Evolutionary conservation across 2,888 invertebrate genomes (phyloP), one percentile per base, ranked within the genome.

Genomic region (Drosophila sordidula): DNA sequence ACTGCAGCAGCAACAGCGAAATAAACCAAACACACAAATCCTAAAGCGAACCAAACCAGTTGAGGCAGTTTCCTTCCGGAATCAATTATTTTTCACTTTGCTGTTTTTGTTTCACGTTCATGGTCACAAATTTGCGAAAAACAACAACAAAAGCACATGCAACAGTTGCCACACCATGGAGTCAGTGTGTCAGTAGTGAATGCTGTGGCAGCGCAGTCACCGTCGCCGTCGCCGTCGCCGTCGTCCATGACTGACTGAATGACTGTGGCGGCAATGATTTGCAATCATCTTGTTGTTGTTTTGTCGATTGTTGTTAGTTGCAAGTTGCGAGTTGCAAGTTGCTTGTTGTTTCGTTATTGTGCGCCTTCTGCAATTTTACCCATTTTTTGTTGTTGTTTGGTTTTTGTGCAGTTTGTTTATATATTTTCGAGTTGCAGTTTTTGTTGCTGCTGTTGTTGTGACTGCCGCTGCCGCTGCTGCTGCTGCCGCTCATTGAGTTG

Each of bases 41-140:
- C 50, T 51, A 75, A 69, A 42, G 63, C 61, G 22, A 70, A 55
- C 38, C 32, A 87, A 90, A 90, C 90, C 86, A 84, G 91, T 90
- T 87, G 78, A 79, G 87, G 89, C 84, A 90, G 90, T 91, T 91
- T 91, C 91, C 91, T 91, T 91, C 91, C 91, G 91, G 91, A 91
- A 90, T 91, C 89, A 90, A 91, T 91, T 91, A 91, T 87, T 86
- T 84, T 80, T 75, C 77, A 77, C 75, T 84, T 75, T 74, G 69
- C 64, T 71, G 70, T 66, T 47, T 47, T 63, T 69, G 55, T 84
- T 88, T 86, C 80, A 84, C 78, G 83, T 84, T 84, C 83, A 84
- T 86, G 83, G 83, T 73, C 86, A 78, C 81, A 73, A 59, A 71
- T 70, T 64, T 57, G 64, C 65, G 56, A 70, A 26, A 34, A 58